Percentiles rank a stretch among this genome's conserved stretches.
phyloP scores from a whole-genome alignment of 2,888 invertebrate genomes.

The Leptogaster cylindrica region DNA sequence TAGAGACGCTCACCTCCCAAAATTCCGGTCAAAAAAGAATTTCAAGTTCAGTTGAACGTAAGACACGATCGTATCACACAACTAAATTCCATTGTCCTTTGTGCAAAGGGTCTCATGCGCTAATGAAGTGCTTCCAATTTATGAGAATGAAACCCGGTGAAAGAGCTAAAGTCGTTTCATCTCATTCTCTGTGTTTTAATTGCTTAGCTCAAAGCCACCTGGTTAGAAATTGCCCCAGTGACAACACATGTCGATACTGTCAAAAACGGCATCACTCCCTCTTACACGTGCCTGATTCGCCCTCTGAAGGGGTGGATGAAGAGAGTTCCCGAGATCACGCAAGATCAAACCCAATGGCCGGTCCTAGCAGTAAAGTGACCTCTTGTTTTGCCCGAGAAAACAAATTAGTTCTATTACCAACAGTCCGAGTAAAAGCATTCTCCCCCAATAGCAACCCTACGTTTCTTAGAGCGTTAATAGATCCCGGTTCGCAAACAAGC shows the following conservation, averaged over 20 bases:
- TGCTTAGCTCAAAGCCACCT: conserved; percentile 1
- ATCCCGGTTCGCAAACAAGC: not conserved
- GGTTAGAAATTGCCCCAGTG: not conserved
- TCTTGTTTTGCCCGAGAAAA: not conserved
- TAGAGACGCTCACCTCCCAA: no score
- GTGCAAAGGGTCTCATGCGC: not conserved
- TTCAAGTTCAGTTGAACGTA: not conserved
- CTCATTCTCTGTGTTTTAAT: conserved; percentile 3
- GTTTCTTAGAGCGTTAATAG: not conserved
- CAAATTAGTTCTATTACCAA: not conserved
- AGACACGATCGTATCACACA: not conserved
- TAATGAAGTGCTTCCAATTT: not conserved
- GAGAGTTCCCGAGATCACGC: not conserved
- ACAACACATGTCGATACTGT: not conserved
- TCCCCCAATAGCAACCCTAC: not conserved
- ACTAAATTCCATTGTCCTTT: not conserved
- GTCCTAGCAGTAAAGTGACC: not conserved
- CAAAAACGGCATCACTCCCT: conserved; percentile 1
- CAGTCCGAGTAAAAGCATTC: not conserved
- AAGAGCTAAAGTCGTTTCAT: not conserved
- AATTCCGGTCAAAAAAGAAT: no score
- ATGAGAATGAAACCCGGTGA: not conserved
- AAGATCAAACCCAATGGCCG: not conserved
- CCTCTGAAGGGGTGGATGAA: not conserved
- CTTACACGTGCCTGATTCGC: not conserved